phyloP scores from a whole-genome alignment of 2,888 invertebrate species.

The Lymantria monacha region DNA sequence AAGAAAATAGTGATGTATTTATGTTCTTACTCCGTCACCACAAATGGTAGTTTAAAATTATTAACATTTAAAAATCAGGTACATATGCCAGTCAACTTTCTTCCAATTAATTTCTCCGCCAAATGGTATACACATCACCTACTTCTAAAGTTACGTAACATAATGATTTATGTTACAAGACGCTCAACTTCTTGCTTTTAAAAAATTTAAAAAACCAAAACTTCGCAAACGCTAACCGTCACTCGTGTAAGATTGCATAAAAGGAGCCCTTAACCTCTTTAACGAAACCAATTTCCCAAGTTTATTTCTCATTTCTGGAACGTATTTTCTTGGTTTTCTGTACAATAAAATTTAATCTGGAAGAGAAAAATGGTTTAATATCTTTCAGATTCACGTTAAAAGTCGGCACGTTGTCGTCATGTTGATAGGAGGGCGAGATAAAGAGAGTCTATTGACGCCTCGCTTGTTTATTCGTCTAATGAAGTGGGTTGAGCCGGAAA shows the following conservation, averaged over 20 bases:
- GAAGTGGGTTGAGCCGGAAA: conserved; percentile 62
- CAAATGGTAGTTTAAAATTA: too few species aligned
- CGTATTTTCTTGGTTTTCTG: conserved; percentile 36
- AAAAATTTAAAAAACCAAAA: background rate
- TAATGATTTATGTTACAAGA: background rate
- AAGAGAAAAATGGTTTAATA: conserved; percentile 36
- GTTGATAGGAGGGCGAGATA: conserved; percentile 63
- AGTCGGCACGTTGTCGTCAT: conserved; percentile 23
- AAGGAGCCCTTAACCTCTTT: conserved; percentile 31
- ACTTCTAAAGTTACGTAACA: background rate
- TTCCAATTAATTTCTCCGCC: background rate
- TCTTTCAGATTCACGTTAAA: conserved; percentile 31
- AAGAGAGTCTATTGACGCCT: conserved; percentile 55
- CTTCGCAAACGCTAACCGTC: conserved; percentile 3
- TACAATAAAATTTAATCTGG: conserved; percentile 41
- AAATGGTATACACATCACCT: background rate
- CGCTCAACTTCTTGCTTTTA: background rate
- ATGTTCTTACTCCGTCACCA: too few species aligned
- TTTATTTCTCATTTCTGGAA: conserved; percentile 36
- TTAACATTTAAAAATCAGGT: too few species aligned
- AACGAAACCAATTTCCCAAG: conserved; percentile 33
- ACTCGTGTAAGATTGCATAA: conserved; percentile 12
- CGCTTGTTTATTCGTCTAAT: conserved; percentile 74
- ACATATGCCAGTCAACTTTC: too few species aligned
- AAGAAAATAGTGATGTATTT: too few species aligned